Evolutionary conservation across 2,888 invertebrate species (phyloP), one percentile per base, ranked within the genome.

Genomic region (Aporophyla lueneburgensis): DNA sequence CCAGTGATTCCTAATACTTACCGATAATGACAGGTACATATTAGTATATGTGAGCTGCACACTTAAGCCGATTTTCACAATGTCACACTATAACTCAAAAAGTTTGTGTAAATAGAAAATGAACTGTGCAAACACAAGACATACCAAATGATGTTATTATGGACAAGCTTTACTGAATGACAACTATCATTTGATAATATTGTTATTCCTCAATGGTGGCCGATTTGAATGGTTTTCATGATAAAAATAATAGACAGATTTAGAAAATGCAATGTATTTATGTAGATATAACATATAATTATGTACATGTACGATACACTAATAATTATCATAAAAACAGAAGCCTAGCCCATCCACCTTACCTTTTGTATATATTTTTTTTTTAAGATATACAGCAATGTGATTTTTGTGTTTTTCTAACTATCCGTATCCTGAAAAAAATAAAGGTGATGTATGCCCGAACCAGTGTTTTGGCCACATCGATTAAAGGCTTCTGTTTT

Each of bases 331-430:
- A 83, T 79, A 90, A 93, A 94, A 95, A 94, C 95, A 95, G 94
- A 95, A 95, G 94, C 95, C 95, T 33, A 33, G 33, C 33, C 59
- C 2, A 90, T 74, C 69, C 89, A 80, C 86, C 92, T 93, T 94
- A 94, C 94, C 95, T 93, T 81, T 33, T 59, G 43, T 49, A 77
- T 75, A 89, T 77, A 87, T 71, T 80, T 93, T 94, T 77, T 87
- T 71, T 80, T 93, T 94, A 95, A 88, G 92, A 89, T 91, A 96
- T 94, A 94, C 95, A 93, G 95, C 95, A 96, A 94, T 94, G 94
- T 61, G 95, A 95, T 93, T 96, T 96, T 94, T 94, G 94, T 67
- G 94, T 94, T 92, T 96, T 96, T 93, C 93, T 95, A 94, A 95
- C 92, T 92, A 95, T 91, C 83, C 95, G 94, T 90, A 93, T 89